Base-by-base conservation (phyloP, 2,888 invertebrate species). In the Bombyx huttoni region DNA sequence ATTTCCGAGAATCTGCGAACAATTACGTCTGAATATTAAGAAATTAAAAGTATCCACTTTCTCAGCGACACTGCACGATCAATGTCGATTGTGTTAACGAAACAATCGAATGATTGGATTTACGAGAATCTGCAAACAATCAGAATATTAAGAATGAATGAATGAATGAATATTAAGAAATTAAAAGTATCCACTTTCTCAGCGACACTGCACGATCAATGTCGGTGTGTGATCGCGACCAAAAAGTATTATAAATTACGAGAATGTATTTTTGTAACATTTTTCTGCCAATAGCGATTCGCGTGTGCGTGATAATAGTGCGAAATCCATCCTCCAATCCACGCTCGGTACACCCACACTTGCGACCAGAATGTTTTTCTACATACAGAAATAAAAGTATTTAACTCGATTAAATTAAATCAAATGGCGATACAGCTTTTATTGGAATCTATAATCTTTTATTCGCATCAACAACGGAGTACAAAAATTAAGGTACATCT, bases 271-370 rank as follows among this genome's bases (percentile, higher is more conserved):
- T 82, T 78, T 69, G 74, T 77, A 77, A 76, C 69, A 78, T 77
- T 78, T 81, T 82, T 81, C 78, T 80, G 79, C 80, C 78, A 79
- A 81, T 81, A 77, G 75, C 75, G 65, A 53, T 60, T 72, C 76
- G 83, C 82, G 77, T 83, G 83, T 65, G 82, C 77, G 70, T 74
- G 80, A 81, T 81, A 81, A 82, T 78, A 70, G 69, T 73, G 75
- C 76, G 67, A 82, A 86, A 85, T 84, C n/a, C n/a, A n/a, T n/a
- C n/a, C n/a, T n/a, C n/a, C n/a, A n/a, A 85, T 78, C 72, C 71
- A 76, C 79, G 80, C 70, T 79, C 75, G 73, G 64, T 56, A 63
- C 83, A 74, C 85, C 83, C 80, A 80, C 81, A 64, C 66, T 57
- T 62, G 62, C 70, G 66, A 78, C 78, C 64, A 77, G 72, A 78